phyloP scores from a whole-genome alignment of 1,140 invertebrate species.

The Chironomus tepperi region DNA sequence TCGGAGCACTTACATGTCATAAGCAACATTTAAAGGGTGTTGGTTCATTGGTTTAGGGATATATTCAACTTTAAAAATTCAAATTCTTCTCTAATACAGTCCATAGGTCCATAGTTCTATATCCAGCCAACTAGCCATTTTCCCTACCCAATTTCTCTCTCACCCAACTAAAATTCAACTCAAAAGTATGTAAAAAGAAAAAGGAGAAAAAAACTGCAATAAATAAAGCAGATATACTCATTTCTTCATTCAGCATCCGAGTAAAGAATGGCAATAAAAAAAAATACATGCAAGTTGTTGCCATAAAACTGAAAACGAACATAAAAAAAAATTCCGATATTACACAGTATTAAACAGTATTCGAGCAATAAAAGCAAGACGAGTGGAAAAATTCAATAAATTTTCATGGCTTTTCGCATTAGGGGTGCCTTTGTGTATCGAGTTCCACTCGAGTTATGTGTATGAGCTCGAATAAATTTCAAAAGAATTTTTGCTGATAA shows the following conservation, averaged over 20 bases:
- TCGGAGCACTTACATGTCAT: no score
- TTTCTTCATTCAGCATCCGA: not conserved
- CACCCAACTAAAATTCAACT: no score
- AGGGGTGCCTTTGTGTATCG: not conserved
- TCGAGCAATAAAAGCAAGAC: slow-evolving; percentile 4
- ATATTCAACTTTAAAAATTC: no score
- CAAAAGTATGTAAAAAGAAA: not conserved
- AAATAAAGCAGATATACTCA: not conserved
- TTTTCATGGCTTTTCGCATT: slow-evolving; percentile 2
- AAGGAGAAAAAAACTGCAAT: not conserved
- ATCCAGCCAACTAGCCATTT: no score
- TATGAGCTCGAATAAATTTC: no score
- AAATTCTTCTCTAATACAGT: no score
- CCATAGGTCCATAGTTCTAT: no score
- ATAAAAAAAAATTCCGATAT: slow-evolving; percentile 9
- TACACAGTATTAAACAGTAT: slow-evolving; percentile 8
- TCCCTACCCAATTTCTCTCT: no score
- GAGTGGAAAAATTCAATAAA: slow-evolving; percentile 14
- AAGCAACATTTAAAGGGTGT: no score
- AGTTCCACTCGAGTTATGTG: no score
- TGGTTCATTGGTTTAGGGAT: no score
- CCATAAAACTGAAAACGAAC: not conserved
- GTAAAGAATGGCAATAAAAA: not conserved
- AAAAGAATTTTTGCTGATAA: no score
- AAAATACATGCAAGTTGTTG: not conserved